Percentiles rank a stretch among this genome's conserved stretches.
phyloP scores from a whole-genome alignment of 2,888 invertebrate genomes.

The Agrilus cyanescens region DNA sequence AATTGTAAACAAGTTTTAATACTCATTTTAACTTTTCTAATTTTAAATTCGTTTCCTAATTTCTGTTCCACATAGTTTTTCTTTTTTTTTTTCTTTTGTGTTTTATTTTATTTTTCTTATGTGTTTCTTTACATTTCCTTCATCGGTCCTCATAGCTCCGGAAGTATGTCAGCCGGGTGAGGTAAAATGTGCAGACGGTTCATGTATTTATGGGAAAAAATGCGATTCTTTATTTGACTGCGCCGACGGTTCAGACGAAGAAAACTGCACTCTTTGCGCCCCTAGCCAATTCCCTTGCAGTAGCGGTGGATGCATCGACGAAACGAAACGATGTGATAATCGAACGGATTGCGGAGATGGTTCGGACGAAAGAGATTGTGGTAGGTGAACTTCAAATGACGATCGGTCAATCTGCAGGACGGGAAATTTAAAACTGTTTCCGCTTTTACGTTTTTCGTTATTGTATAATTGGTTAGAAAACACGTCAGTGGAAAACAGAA shows the following conservation, averaged over 20 bases:
- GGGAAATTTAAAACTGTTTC: no score
- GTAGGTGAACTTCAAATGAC: constrained; percentile 26
- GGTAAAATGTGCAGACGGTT: constrained; percentile 27
- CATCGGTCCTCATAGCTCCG: constrained; percentile 1
- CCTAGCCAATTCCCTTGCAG: constrained; percentile 41
- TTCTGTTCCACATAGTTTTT: neutral
- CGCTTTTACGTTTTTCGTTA: no score
- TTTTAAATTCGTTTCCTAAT: no score
- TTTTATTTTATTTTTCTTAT: no score
- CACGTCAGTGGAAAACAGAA: no score
- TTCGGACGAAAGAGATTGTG: constrained; percentile 51
- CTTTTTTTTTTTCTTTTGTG: no score
- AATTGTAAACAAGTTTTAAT: no score
- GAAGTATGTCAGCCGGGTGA: constrained; percentile 8
- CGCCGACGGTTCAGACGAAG: constrained; percentile 45
- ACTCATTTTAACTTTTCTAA: no score
- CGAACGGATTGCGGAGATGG: constrained; percentile 46
- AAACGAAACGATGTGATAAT: constrained; percentile 50
- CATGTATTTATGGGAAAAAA: constrained; percentile 21
- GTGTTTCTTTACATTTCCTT: no score
- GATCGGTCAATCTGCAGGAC: no score
- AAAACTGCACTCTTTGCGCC: constrained; percentile 31
- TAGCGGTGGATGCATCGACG: constrained; percentile 40
- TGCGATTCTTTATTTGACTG: constrained; percentile 52
- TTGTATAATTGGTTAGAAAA: no score